These are phyloP conservation scores for Peromyscus attwateri DNA, from an alignment of 2,797 vertebrate genomes.

Conservation along the genomic window DNA sequence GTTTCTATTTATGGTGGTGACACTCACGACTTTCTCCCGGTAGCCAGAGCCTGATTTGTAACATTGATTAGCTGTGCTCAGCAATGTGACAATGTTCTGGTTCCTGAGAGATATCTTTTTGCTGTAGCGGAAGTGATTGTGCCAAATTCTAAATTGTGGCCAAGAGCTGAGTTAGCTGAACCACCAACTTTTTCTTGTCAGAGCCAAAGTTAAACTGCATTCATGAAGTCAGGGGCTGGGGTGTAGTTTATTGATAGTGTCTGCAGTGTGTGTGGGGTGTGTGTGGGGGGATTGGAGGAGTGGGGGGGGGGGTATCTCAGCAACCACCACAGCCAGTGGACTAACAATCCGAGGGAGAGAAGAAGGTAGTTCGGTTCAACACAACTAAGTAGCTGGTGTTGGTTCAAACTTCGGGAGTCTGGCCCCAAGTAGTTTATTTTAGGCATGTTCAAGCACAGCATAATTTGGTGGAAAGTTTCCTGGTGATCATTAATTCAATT, in stretches of 20 bases:
- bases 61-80: constrained; percentile 10
- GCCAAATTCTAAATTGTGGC: constrained; percentile 6
- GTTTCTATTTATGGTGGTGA: constrained; percentile 10
- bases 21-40: neutral
- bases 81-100: constrained; percentile 43
- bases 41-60: neutral
- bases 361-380: neutral
- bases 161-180: constrained; percentile 23
- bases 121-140: constrained; percentile 20
- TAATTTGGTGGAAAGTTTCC: neutral
- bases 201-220: constrained; percentile 57
- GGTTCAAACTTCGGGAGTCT: neutral
- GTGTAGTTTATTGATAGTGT: neutral
- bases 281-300: neutral
- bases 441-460: neutral
- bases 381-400: neutral
- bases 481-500: neutral
- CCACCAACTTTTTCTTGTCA: constrained; percentile 51
- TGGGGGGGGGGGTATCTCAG: neutral
- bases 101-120: constrained; percentile 17
- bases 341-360: neutral
- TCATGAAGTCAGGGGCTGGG: neutral
- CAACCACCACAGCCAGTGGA: no score
- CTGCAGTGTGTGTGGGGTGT: neutral
- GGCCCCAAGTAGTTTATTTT: neutral